phyloP scores from a whole-genome alignment of 2,888 invertebrate genomes.

The Malthinus flaveolus region DNA sequence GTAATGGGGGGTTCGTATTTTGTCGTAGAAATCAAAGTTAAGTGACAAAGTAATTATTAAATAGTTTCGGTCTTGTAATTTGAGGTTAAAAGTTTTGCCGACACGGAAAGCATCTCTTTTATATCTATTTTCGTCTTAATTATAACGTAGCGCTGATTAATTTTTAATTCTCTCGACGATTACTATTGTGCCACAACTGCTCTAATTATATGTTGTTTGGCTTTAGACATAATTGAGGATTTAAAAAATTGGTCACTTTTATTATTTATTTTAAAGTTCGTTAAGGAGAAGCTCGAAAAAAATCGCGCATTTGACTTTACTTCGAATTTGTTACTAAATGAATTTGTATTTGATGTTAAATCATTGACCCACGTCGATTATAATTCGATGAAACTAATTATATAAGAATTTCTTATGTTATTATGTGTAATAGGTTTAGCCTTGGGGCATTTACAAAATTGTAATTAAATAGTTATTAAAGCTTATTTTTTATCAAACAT shows the following conservation, averaged over 20 bases:
- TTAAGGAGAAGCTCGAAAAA: not conserved
- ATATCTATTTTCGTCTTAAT: constrained; percentile 40
- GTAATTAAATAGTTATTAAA: constrained; percentile 8
- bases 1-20: too few relatives aligned
- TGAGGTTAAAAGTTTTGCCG: constrained; percentile 32
- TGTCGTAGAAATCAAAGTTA: constrained; percentile 4
- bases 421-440: constrained; percentile 5
- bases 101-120: constrained; percentile 37
- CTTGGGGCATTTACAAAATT: constrained; percentile 3
- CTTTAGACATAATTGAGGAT: constrained; percentile 34
- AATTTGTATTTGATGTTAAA: constrained; percentile 6
- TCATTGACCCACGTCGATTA: constrained; percentile 6
- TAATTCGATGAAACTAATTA: constrained; percentile 8
- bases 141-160: constrained; percentile 48
- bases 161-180: constrained; percentile 50
- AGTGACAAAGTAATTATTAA: constrained; percentile 43
- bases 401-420: constrained; percentile 6
- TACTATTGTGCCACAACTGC: constrained; percentile 48
- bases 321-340: constrained; percentile 4
- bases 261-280: constrained; percentile 26
- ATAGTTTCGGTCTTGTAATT: constrained; percentile 41
- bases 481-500: constrained; percentile 1
- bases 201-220: constrained; percentile 47
- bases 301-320: not conserved
- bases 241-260: constrained; percentile 36